phyloP scores from a whole-genome alignment of 2,888 invertebrate species.

The Steinernema hermaphroditum region DNA sequence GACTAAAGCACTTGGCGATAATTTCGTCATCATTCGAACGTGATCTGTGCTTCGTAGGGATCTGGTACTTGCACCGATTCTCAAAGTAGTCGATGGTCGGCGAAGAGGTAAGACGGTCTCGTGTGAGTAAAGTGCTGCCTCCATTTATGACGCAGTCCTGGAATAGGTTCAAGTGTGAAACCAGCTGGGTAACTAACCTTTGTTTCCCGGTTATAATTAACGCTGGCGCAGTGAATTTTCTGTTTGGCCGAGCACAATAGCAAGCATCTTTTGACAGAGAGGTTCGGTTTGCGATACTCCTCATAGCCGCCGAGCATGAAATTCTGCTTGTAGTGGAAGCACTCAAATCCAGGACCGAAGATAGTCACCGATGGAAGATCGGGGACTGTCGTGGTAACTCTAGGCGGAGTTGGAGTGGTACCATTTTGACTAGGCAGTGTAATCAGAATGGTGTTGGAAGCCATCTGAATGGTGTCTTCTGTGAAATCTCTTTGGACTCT shows the following conservation, averaged over 20 bases:
- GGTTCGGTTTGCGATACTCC: not conserved
- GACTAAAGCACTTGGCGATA: not conserved
- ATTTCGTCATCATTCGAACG: not conserved
- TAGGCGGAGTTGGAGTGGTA: not conserved
- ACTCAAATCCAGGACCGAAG: conserved; percentile 4
- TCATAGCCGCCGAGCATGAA: not conserved
- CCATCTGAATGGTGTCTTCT: conserved; percentile 1
- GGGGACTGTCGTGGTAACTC: not conserved
- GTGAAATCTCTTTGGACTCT: conserved; percentile 5
- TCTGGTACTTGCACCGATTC: conserved; percentile 22
- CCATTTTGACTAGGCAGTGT: not conserved
- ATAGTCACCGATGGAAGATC: conserved; percentile 13
- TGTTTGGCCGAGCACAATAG: conserved; percentile 20
- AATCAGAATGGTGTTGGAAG: not conserved
- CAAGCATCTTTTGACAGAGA: conserved; percentile 9
- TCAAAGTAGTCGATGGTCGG: conserved; percentile 4
- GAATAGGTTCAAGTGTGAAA: not conserved
- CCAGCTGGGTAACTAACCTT: not conserved
- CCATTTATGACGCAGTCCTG: conserved; percentile 12
- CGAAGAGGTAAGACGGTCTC: not conserved
- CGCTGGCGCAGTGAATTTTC: conserved; percentile 14
- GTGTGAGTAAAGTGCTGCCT: not conserved
- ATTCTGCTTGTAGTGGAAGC: conserved; percentile 26
- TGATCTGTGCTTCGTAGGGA: not conserved
- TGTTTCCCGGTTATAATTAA: conserved; percentile 10